phyloP scores from a whole-genome alignment of 2,888 invertebrate genomes.

The Oxystoma pomonae region DNA sequence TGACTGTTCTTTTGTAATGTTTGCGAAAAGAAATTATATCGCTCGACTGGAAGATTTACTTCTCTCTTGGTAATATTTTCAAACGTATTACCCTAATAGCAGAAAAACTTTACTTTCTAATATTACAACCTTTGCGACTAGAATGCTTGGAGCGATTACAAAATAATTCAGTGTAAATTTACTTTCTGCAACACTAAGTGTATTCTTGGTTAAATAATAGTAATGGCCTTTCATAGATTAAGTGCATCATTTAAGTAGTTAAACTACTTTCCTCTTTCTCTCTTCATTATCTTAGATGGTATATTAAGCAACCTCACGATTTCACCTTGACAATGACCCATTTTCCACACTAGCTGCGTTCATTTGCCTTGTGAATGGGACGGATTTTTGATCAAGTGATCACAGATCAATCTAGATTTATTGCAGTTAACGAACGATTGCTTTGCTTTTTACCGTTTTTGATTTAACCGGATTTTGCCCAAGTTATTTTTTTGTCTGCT shows the following conservation, averaged over 20 bases:
- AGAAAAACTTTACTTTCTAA: neutral
- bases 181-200: neutral
- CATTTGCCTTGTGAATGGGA: too few relatives aligned
- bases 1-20: too few relatives aligned
- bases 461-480: too few relatives aligned
- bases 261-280: neutral
- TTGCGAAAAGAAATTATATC: neutral
- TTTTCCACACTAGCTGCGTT: slow-evolving; percentile 4
- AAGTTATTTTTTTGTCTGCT: too few relatives aligned
- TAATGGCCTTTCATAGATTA: neutral
- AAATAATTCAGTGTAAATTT: neutral
- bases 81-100: neutral
- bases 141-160: neutral
- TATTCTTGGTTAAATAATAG: neutral
- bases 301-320: neutral
- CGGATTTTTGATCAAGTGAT: too few relatives aligned
- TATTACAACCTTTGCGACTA: neutral
- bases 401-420: too few relatives aligned
- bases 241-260: neutral
- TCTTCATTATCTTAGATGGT: neutral
- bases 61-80: neutral
- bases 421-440: too few relatives aligned
- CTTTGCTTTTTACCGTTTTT: too few relatives aligned
- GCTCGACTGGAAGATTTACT: neutral
- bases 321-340: slow-evolving; percentile 14